These are phyloP conservation scores for Atractosteus spatula DNA, from an alignment of 2,113 vertebrate species.

Conservation along the genomic window DNA sequence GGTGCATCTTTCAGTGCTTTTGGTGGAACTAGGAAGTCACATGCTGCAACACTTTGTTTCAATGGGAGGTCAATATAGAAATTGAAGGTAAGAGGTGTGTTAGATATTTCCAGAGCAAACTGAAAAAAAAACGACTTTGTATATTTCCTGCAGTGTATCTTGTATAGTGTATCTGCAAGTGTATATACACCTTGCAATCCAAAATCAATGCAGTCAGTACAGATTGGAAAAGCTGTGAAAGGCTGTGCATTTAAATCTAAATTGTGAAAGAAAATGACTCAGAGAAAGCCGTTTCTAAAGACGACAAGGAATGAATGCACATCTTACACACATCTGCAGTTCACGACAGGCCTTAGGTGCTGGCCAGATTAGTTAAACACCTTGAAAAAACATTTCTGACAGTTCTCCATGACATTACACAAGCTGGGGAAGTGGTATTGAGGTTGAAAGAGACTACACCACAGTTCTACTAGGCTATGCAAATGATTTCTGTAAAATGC, in stretches of 20 bases:
- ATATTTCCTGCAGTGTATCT: slow-evolving; percentile 40
- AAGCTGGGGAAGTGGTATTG: slow-evolving; percentile 6
- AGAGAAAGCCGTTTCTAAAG: neutral
- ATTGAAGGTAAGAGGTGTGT: neutral
- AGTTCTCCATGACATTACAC: slow-evolving; percentile 18
- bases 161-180: slow-evolving; percentile 19
- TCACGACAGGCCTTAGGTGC: neutral
- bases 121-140: slow-evolving; percentile 23
- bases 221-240: slow-evolving; percentile 11
- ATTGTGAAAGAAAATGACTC: slow-evolving; percentile 32
- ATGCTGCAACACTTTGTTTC: neutral
- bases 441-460: slow-evolving; percentile 3
- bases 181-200: slow-evolving; percentile 39
- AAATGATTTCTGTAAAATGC: slow-evolving; percentile 37
- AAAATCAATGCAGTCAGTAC: slow-evolving; percentile 47
- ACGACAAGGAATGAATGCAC: neutral
- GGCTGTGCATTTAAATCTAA: slow-evolving; percentile 9
- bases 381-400: neutral
- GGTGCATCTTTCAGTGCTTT: neutral
- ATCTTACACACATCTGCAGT: neutral
- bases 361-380: too few species aligned
- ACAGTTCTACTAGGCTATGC: slow-evolving; percentile 26
- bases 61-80: neutral
- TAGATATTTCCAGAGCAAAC: slow-evolving; percentile 25
- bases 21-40: neutral